phyloP scores from a whole-genome alignment of 2,113 vertebrate genomes.

The Aphyosemion australe region DNA sequence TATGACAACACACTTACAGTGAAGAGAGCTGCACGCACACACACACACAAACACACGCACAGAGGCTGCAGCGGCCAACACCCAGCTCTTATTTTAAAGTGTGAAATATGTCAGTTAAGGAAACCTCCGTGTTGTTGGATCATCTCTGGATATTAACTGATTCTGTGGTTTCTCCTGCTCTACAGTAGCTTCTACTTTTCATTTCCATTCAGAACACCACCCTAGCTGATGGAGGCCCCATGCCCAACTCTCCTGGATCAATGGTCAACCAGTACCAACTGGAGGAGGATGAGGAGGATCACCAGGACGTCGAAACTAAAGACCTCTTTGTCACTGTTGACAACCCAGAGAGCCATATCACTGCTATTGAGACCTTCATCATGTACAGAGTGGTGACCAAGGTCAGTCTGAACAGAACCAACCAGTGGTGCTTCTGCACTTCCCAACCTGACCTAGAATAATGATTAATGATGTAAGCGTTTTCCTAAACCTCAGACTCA shows the following conservation, averaged over 20 bases:
- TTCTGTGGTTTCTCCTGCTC: too few relatives aligned
- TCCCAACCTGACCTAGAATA: too few relatives aligned
- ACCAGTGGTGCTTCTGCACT: too few relatives aligned
- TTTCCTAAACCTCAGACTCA: too few relatives aligned
- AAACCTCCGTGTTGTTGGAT: too few relatives aligned
- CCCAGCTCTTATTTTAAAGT: too few relatives aligned
- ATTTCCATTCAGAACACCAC: slow-evolving; percentile 80
- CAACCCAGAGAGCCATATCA: slow-evolving; percentile 92
- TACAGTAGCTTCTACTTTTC: too few relatives aligned
- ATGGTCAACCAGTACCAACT: slow-evolving; percentile 94
- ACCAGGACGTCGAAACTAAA: slow-evolving; percentile 76
- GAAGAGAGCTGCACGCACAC: neutral
- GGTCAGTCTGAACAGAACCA: slow-evolving; percentile 69
- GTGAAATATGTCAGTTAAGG: too few relatives aligned
- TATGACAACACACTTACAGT: neutral
- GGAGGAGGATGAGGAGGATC: slow-evolving; percentile 81
- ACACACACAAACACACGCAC: too few relatives aligned
- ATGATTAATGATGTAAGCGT: too few relatives aligned
- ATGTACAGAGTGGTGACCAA: slow-evolving; percentile 91
- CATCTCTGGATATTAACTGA: too few relatives aligned
- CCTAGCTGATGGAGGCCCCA: slow-evolving; percentile 80
- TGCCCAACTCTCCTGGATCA: slow-evolving; percentile 89
- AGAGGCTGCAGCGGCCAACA: too few relatives aligned
- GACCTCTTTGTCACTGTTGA: slow-evolving; percentile 93
- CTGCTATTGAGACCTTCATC: slow-evolving; percentile 96